Percentiles rank a stretch among this genome's conserved stretches.
phyloP scores from a whole-genome alignment of 2,888 invertebrate species.

The Eupithecia subfuscata region DNA sequence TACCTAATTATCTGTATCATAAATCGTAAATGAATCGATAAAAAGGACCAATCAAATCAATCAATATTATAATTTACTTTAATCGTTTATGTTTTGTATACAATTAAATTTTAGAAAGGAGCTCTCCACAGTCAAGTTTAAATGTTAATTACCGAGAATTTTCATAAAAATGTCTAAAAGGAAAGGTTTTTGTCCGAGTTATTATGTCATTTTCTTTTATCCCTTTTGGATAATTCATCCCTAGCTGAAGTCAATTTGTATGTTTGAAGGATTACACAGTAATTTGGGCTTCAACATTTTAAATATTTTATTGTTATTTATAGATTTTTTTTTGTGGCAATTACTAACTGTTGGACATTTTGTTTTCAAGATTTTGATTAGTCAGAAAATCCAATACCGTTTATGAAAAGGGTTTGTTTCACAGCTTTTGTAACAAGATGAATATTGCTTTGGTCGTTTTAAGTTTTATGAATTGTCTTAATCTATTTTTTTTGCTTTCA shows the following conservation, averaged over 20 bases:
- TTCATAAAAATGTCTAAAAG: conserved; percentile 6
- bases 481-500: neutral
- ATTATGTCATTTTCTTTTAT: conserved; percentile 22
- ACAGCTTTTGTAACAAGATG: neutral
- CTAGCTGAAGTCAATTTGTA: conserved; percentile 44
- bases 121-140: neutral
- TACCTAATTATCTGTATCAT: neutral
- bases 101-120: neutral
- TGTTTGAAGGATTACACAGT: conserved; percentile 48
- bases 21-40: neutral
- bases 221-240: conserved; percentile 39
- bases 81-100: neutral
- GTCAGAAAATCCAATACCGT: neutral
- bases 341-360: neutral
- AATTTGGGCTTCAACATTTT: conserved; percentile 44
- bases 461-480: neutral
- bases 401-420: neutral
- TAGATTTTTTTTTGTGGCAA: too few relatives aligned
- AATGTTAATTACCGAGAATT: neutral
- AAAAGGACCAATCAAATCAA: conserved; percentile 2
- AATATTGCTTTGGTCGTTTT: neutral
- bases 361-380: neutral
- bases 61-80: neutral
- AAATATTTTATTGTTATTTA: too few relatives aligned
- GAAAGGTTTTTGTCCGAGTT: conserved; percentile 5